Percentiles rank a stretch among this genome's conserved stretches.
These are phyloP conservation scores for Meliscaeva auricollis DNA, from an alignment of 2,888 invertebrate genomes.

Conservation along the genomic window DNA sequence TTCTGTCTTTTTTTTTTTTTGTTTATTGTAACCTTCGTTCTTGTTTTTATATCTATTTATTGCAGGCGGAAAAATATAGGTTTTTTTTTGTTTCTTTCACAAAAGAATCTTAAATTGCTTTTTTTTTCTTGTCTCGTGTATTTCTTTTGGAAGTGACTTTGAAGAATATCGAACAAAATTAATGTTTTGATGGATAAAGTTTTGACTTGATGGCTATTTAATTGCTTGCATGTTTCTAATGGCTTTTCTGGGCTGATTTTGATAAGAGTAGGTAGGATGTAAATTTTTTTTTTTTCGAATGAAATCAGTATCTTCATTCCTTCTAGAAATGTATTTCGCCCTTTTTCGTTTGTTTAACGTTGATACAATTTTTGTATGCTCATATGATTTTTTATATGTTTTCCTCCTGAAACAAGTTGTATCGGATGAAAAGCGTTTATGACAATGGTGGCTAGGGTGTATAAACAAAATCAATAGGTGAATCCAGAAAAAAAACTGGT, in stretches of 20 bases:
- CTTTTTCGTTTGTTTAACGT: too few relatives aligned
- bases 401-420: too few relatives aligned
- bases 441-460: too few relatives aligned
- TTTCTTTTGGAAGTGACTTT: constrained; percentile 38
- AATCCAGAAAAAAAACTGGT: too few relatives aligned
- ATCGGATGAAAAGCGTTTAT: too few relatives aligned
- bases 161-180: constrained; percentile 59
- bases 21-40: background rate
- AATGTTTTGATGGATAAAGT: constrained; percentile 63
- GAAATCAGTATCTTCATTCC: too few relatives aligned
- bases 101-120: constrained; percentile 24
- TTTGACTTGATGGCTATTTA: constrained; percentile 70
- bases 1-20: background rate
- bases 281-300: too few relatives aligned
- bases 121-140: background rate
- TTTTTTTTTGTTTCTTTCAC: background rate
- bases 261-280: background rate
- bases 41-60: background rate
- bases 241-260: constrained; percentile 50
- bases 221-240: constrained; percentile 71
- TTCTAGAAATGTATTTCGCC: too few relatives aligned
- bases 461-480: too few relatives aligned
- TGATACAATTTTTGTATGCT: too few relatives aligned
- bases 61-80: too few relatives aligned
- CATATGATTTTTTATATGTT: too few relatives aligned